phyloP scores from a whole-genome alignment of 2,797 vertebrate species.

The Enteromius unitaeniatus region DNA sequence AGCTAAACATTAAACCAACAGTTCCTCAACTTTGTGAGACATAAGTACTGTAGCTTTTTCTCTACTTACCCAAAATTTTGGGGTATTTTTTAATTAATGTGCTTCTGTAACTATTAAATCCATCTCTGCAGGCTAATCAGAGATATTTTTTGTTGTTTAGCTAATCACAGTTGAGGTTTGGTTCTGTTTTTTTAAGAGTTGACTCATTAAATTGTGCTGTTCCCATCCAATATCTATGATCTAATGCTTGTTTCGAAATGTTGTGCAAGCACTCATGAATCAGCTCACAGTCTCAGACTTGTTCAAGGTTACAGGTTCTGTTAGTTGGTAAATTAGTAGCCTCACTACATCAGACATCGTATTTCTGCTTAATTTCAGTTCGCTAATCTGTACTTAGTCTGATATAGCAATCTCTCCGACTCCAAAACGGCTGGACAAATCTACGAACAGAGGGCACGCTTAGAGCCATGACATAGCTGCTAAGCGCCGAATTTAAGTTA shows the following conservation, averaged over 20 bases:
- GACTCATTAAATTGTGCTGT: neutral
- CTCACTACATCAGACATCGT: too few relatives aligned
- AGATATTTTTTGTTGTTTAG: conserved; percentile 15
- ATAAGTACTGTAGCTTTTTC: neutral
- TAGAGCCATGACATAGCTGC: too few relatives aligned
- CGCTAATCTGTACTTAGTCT: too few relatives aligned
- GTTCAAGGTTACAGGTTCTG: neutral
- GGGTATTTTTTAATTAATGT: neutral
- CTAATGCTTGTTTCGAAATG: neutral
- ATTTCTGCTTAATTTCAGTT: too few relatives aligned
- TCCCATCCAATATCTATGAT: conserved; percentile 4
- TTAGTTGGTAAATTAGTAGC: neutral
- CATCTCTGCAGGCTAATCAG: neutral
- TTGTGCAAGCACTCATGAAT: neutral
- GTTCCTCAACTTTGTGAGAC: neutral
- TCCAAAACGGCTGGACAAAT: too few relatives aligned
- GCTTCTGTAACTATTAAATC: neutral
- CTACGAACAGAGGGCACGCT: too few relatives aligned
- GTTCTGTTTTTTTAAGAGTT: neutral
- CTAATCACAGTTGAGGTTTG: conserved; percentile 13
- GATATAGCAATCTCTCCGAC: too few relatives aligned
- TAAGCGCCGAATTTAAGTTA: too few relatives aligned
- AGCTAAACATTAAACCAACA: neutral
- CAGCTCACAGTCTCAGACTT: neutral
- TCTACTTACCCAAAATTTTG: neutral